These are phyloP conservation scores for Tridacna crocea DNA, from an alignment of 2,888 invertebrate genomes.

Conservation along the genomic window DNA sequence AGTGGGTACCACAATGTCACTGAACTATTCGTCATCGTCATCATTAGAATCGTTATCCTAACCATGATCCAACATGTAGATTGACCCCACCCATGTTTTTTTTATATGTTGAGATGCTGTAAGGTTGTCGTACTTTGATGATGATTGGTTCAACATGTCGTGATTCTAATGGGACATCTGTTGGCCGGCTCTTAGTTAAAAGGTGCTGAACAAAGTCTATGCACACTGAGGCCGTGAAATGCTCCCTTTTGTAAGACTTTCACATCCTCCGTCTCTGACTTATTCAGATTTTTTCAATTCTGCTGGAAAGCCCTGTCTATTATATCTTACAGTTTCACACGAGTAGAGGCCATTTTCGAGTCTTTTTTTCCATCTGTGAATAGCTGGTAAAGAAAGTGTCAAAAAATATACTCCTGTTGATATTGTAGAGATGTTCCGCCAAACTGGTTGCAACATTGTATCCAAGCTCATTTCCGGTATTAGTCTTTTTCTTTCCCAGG, in stretches of 20 bases:
- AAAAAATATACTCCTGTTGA: neutral
- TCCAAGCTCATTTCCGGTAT: neutral
- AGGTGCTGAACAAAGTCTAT: neutral
- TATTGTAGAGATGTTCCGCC: neutral
- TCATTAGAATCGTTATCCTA: too few species aligned
- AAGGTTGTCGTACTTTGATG: neutral
- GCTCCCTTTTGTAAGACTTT: slow-evolving; percentile 28
- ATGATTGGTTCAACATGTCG: too few species aligned
- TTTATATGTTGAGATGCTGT: neutral
- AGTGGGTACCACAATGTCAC: too few species aligned
- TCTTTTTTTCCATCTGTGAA: neutral
- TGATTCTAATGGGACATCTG: too few species aligned
- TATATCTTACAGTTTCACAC: slow-evolving; percentile 42
- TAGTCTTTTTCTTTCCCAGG: too few species aligned
- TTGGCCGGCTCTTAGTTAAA: neutral
- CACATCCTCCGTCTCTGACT: slow-evolving; percentile 22
- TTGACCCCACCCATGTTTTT: neutral
- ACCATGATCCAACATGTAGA: neutral
- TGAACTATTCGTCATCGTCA: too few species aligned
- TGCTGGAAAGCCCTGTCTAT: slow-evolving; percentile 35
- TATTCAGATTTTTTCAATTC: slow-evolving; percentile 39
- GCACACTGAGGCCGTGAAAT: slow-evolving; percentile 32
- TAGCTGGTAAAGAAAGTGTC: neutral
- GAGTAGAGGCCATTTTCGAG: neutral
- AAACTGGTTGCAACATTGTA: neutral